Percentiles rank a stretch among this genome's conserved stretches.
phyloP scores from a whole-genome alignment of 2,888 invertebrate species.

The Hemicrepidius hirtus region DNA sequence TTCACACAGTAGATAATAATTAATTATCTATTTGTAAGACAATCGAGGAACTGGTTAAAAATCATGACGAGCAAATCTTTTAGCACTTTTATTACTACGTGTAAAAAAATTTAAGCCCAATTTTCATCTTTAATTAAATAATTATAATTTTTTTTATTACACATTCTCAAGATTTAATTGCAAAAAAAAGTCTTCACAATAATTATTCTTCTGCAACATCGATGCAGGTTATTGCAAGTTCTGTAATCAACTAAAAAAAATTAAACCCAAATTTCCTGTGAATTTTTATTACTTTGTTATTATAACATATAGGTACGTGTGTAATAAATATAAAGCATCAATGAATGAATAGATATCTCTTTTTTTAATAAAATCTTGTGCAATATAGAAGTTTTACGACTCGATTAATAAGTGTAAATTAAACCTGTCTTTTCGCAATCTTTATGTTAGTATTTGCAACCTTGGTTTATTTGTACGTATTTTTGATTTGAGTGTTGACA shows the following conservation, averaged over 20 bases:
- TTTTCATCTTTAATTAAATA: slow-evolving; percentile 7
- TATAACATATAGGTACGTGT: background rate
- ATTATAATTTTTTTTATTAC: slow-evolving; percentile 1
- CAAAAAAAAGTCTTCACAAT: too few species aligned
- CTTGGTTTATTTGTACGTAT: slow-evolving; percentile 4
- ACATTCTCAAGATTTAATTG: background rate
- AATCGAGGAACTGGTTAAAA: slow-evolving; percentile 40
- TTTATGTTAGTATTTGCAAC: slow-evolving; percentile 21
- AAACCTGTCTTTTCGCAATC: slow-evolving; percentile 19
- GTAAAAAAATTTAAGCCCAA: slow-evolving; percentile 12
- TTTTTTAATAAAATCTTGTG: background rate
- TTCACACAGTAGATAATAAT: slow-evolving; percentile 29
- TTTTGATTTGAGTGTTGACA: slow-evolving; percentile 18
- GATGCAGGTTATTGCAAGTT: too few species aligned
- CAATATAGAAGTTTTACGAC: slow-evolving; percentile 10
- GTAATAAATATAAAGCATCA: background rate
- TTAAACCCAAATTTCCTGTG: too few species aligned
- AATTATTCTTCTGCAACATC: too few species aligned
- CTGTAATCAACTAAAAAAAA: too few species aligned
- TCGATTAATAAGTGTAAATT: slow-evolving; percentile 18
- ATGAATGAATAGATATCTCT: slow-evolving; percentile 19
- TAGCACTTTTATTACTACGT: slow-evolving; percentile 22
- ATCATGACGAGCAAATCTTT: slow-evolving; percentile 41
- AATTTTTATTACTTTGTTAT: too few species aligned
- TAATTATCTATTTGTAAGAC: slow-evolving; percentile 43